Conservation (phyloP, 2,888 invertebrate species). For the Branchipolynoe longqiensis region DNA sequence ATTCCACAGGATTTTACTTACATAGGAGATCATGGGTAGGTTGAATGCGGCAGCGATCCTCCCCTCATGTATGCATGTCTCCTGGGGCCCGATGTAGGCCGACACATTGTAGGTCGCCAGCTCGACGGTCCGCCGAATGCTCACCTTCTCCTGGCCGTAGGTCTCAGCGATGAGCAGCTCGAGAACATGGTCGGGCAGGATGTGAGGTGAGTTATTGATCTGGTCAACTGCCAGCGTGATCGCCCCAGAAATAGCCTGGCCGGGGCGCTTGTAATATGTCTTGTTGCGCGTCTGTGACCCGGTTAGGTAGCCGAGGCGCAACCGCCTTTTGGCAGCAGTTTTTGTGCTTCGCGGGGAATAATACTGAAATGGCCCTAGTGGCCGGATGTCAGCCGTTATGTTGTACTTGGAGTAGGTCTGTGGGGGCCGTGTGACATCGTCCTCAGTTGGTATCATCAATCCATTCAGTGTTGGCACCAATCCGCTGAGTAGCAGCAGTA, state of each 20-base stretch:
- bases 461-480: not conserved
- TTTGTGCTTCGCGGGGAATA: not conserved
- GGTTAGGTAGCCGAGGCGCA: constrained; percentile 54
- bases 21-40: constrained; percentile 97
- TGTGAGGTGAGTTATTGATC: constrained; percentile 83
- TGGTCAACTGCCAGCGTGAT: constrained; percentile 93
- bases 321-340: not conserved
- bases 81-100: constrained; percentile 94
- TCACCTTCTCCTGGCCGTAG: constrained; percentile 92
- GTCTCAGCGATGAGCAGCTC: constrained; percentile 94
- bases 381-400: not conserved
- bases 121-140: constrained; percentile 90
- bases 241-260: constrained; percentile 86
- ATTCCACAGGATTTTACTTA: too few relatives aligned
- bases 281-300: constrained; percentile 24
- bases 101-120: constrained; percentile 92
- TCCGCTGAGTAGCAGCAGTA: too few relatives aligned
- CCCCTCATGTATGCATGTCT: constrained; percentile 94
- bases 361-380: constrained; percentile 2
- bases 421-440: too few relatives aligned
- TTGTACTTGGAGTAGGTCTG: constrained; percentile 22
- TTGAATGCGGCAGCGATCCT: constrained; percentile 96
- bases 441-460: constrained; percentile 10
- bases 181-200: constrained; percentile 87
- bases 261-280: constrained; percentile 62